Base-by-base conservation (phyloP, 1,140 invertebrate species). In the Hypsibius dujardini region DNA sequence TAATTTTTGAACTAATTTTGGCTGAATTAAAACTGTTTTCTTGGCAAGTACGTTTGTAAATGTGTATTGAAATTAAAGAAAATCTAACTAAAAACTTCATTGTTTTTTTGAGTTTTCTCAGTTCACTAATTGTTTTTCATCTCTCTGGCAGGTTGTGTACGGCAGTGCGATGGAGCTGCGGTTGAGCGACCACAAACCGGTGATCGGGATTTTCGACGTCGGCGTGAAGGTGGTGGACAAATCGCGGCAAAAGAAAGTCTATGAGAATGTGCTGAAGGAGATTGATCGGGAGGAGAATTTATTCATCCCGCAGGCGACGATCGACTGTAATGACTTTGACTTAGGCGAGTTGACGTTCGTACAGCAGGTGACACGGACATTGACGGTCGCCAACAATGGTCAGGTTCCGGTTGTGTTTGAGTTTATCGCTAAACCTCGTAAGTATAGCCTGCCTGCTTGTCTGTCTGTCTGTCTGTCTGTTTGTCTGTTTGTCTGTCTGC, bases 131-230 rank as follows among this genome's bases (percentile, higher is more conserved):
- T 28, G 28, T 28, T 28, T 28, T 28, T 28, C 28, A 28, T 28
- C 28, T 28, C 28, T 28, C 28, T 28, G 28, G 73, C 90, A 92
- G 77, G 75, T 87, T 42, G 82, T 82, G 2, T 98, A 98, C 77
- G 83, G 87, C 77, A 92, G 90, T 78, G 90, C 95, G 82, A 86
- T 87, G 59, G 81, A 84, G 70, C 81, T 95, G 50, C 87, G 86
- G 76, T 89, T 95, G 67, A 96, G 93, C 80, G 95, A 98, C 80
- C 95, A 98, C 77, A 99, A 98, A 81, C 95, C 95, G 69, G 94
- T 99, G 15, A 91, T 88, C 75, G 86, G 90, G 47, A 78, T 90
- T 47, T 97, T 98, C 80, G 84, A 84, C 75, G 83, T 86, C 40
- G 86, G 85, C 79, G 86, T 89, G 1, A 88, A 89, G 81, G 89